These are phyloP conservation scores for Anolis sagrei DNA, from an alignment of 2,113 vertebrate genomes.

Conservation along the genomic window DNA sequence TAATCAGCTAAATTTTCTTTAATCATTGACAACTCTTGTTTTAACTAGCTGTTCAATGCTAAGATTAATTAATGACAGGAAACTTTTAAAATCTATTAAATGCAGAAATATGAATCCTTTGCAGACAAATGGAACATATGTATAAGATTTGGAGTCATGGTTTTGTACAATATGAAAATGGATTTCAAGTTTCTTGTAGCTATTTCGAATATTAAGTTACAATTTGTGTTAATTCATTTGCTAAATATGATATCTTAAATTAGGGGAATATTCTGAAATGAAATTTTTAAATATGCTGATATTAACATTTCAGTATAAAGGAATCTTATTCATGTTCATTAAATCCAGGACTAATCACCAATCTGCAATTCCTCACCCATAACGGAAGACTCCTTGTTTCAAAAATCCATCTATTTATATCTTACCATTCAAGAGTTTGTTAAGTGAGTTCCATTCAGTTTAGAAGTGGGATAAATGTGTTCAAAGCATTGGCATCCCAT, in stretches of 20 bases:
- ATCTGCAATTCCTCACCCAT: background rate
- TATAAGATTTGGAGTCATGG: background rate
- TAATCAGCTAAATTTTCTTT: background rate
- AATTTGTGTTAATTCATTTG: background rate
- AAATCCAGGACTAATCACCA: background rate
- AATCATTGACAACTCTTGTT: background rate
- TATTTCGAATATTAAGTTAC: background rate
- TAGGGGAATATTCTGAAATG: background rate
- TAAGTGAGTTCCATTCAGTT: background rate
- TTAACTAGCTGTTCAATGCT: background rate
- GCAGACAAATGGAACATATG: background rate
- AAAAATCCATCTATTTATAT: background rate
- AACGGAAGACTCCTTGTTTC: background rate
- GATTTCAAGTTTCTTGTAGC: background rate
- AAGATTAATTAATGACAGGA: background rate
- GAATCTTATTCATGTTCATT: background rate
- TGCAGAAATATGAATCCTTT: background rate
- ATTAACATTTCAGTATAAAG: background rate
- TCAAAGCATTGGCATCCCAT: background rate
- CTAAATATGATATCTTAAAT: background rate
- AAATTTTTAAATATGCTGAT: background rate
- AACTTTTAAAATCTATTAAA: background rate
- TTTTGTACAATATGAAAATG: background rate
- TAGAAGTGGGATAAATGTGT: background rate
- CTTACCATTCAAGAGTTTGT: no score